Evolutionary conservation across 2,113 vertebrate genomes (phyloP).

Genomic region (Bambusicola thoracicus): DNA sequence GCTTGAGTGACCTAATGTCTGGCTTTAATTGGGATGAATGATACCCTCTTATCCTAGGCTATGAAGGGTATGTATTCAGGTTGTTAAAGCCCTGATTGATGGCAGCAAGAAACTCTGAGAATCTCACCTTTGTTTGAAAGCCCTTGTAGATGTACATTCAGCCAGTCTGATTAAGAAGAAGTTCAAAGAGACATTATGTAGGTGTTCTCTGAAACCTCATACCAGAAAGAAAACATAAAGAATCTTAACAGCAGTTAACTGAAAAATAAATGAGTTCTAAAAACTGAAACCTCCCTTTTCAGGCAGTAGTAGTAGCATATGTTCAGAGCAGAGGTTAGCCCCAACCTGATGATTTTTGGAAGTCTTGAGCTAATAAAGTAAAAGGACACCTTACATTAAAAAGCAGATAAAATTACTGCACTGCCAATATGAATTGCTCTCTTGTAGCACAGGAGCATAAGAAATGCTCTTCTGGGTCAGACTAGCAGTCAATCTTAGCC

Average conservation of each 20-base stretch:
- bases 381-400: neutral
- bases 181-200: neutral
- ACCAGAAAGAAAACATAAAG: neutral
- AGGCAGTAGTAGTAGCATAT: neutral
- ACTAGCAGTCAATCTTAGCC: neutral
- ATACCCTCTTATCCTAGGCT: neutral
- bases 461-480: neutral
- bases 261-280: neutral
- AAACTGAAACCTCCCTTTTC: neutral
- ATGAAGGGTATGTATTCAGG: neutral
- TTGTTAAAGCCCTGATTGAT: neutral
- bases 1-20: neutral
- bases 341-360: neutral
- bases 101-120: neutral
- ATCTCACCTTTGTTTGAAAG: neutral
- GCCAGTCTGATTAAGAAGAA: neutral
- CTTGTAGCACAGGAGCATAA: accelerated
- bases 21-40: neutral
- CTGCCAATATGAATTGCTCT: neutral
- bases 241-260: neutral
- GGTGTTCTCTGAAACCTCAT: neutral
- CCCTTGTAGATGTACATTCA: neutral
- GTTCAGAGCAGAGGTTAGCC: neutral
- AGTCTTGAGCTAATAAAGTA: neutral
- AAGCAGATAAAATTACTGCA: neutral